A percentile compares a stretch with the other conserved stretches of the same genome.
Conservation (phyloP, 35 echinoderm and acorn worm species). For the Eucidaris tribuloides region DNA sequence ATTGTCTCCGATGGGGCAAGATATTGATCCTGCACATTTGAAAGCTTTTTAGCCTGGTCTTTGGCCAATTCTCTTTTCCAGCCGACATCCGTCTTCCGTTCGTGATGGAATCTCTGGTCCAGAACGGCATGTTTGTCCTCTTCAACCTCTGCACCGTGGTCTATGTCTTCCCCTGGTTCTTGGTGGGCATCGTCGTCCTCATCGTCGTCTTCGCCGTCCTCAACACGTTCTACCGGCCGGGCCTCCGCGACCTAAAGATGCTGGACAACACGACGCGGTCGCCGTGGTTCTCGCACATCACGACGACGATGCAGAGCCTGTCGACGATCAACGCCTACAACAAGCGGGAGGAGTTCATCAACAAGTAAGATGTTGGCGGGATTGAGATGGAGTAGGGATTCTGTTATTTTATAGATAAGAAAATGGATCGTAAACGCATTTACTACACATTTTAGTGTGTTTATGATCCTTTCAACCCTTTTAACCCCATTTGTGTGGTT, state of each 20-base stretch:
- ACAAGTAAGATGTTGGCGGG: constrained; percentile 26
- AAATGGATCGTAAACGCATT: too few relatives aligned
- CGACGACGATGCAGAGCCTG: constrained; percentile 46
- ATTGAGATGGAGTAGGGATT: too few relatives aligned
- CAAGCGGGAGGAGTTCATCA: constrained; percentile 57
- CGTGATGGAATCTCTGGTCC: constrained; percentile 50
- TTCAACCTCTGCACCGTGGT: constrained; percentile 60
- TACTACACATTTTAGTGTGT: too few relatives aligned
- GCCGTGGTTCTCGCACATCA: constrained; percentile 74
- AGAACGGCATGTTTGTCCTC: constrained; percentile 44
- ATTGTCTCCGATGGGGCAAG: too few relatives aligned
- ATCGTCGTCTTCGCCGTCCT: constrained; percentile 34
- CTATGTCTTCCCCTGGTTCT: constrained; percentile 74
- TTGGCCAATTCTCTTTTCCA: constrained; percentile 1
- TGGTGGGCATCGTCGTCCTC: constrained; percentile 31
- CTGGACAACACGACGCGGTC: constrained; percentile 69
- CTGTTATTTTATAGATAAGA: neutral
- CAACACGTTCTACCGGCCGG: constrained; percentile 50
- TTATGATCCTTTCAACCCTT: too few relatives aligned
- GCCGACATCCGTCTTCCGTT: constrained; percentile 77
- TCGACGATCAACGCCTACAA: constrained; percentile 67
- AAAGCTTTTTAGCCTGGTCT: too few relatives aligned
- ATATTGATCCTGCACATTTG: too few relatives aligned
- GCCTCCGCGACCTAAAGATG: constrained; percentile 57
- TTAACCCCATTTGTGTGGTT: too few relatives aligned